Percentiles rank a stretch among this genome's conserved stretches.
Evolutionary conservation across 2,888 invertebrate genomes (phyloP).

Genomic region (Beris chalybata): DNA sequence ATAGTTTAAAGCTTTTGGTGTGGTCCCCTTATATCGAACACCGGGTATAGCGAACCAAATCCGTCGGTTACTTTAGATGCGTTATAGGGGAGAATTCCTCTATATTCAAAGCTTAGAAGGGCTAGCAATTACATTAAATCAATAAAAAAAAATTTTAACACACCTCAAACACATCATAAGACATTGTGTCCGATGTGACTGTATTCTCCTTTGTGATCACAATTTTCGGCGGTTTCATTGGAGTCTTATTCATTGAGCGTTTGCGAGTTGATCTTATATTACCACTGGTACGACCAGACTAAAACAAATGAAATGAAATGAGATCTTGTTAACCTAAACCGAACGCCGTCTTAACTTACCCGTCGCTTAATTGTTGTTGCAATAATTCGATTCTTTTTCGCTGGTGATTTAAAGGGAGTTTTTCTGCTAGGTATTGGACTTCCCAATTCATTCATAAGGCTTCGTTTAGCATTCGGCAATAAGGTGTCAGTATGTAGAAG

Average conservation of each 20-base stretch:
- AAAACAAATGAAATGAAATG: not conserved
- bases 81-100: no score
- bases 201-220: conserved; percentile 18
- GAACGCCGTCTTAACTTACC: conserved; percentile 35
- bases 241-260: conserved; percentile 13
- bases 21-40: no score
- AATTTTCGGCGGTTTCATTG: conserved; percentile 32
- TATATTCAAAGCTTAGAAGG: no score
- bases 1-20: no score
- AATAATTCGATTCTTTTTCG: conserved; percentile 46
- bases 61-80: no score
- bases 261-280: conserved; percentile 41
- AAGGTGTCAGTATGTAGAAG: conserved; percentile 33
- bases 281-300: conserved; percentile 43
- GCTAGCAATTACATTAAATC: no score
- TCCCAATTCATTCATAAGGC: conserved; percentile 45
- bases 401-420: conserved; percentile 43
- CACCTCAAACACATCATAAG: conserved; percentile 40
- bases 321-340: not conserved
- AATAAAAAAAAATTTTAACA: conserved; percentile 23
- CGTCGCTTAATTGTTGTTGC: conserved; percentile 47
- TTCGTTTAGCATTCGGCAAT: conserved; percentile 49
- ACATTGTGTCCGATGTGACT: conserved; percentile 32
- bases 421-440: conserved; percentile 41
- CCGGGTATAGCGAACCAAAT: no score